Base-by-base conservation (phyloP, 2,113 vertebrate genomes). In the Laterallus jamaicensis region DNA sequence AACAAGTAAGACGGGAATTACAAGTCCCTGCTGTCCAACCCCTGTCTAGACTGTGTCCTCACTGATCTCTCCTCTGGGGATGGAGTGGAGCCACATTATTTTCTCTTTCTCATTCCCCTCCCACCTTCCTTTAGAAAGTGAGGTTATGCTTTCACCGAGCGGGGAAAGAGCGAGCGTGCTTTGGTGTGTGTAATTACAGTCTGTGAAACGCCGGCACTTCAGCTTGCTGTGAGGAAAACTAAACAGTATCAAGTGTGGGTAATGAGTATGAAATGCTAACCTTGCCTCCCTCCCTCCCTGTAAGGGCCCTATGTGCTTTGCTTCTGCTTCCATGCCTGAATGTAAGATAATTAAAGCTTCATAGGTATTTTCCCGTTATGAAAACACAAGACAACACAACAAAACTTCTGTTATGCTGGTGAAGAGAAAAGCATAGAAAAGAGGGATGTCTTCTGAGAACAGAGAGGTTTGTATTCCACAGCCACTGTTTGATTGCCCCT, bases 1-100 rank as follows among this genome's bases (percentile, higher is more conserved):
- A 95, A 82, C 71, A 93, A 96, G 32, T 26, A 31, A 88, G 77
- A 31, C 3, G 1, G 92, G 94, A 96, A 96, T 95, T 85, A 40
- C 90, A 92, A 12, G 40, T 95, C 75, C 59, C 79, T 94, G 92
- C 71, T 86, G 85, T 12, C 93, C 93, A 86, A 47, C 9, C 82
- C 59, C 92, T 86, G 95, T 96, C 96, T 96, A 96, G 92, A 97
- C 94, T 77, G 87, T 92, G 93, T 86, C 96, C 95, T 96, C 71
- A 0, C 55, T 86, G 82, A 69, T 86, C 79, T 94, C 89, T 71
- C 87, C 82, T 77, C 82, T 91, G 95, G 78, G 92, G n/a, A 88
- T 80, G 88, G 35, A 83, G 71, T 22, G 92, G 40, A 97, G 92
- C 94, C 95, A 91, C 94, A 68, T 49, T 42, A 88, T 92, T 97